phyloP scores from a whole-genome alignment of 2,113 vertebrate species.

The Carollia perspicillata region DNA sequence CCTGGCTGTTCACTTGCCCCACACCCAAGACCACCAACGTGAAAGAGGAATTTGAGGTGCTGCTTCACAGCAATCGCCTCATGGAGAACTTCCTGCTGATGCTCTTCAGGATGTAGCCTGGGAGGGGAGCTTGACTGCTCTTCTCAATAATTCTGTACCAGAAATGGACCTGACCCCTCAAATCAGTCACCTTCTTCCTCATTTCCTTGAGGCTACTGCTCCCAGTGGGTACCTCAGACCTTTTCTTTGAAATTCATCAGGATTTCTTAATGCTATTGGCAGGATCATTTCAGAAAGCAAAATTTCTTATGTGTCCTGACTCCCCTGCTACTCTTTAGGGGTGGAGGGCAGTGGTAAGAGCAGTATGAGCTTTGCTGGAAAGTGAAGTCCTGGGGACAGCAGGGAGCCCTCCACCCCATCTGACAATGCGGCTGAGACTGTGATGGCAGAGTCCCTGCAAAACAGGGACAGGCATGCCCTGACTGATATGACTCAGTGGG shows the following conservation, averaged over 20 bases:
- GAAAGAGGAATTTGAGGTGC: conserved; percentile 97
- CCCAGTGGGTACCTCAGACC: background rate
- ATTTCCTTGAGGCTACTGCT: background rate
- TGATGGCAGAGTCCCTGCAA: background rate
- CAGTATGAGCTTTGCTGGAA: background rate
- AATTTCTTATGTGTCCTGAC: background rate
- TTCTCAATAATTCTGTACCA: background rate
- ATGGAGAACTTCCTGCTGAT: conserved; percentile 97
- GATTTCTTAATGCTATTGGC: background rate
- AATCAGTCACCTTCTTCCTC: background rate
- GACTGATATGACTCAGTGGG: no score
- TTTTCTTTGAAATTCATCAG: background rate
- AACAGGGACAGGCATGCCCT: no score
- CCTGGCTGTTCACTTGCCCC: conserved; percentile 94
- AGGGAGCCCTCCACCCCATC: rapidly evolving
- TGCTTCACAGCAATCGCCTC: conserved; percentile 94
- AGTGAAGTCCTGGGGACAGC: background rate
- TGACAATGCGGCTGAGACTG: background rate
- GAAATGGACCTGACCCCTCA: background rate
- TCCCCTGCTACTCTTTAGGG: rapidly evolving
- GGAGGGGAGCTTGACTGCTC: background rate
- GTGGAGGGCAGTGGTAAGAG: no score
- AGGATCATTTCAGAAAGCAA: background rate
- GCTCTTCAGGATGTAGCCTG: conserved; percentile 88
- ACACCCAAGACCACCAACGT: conserved; percentile 97